phyloP scores from a whole-genome alignment of 2,797 vertebrate species.

The Falco cherrug region DNA sequence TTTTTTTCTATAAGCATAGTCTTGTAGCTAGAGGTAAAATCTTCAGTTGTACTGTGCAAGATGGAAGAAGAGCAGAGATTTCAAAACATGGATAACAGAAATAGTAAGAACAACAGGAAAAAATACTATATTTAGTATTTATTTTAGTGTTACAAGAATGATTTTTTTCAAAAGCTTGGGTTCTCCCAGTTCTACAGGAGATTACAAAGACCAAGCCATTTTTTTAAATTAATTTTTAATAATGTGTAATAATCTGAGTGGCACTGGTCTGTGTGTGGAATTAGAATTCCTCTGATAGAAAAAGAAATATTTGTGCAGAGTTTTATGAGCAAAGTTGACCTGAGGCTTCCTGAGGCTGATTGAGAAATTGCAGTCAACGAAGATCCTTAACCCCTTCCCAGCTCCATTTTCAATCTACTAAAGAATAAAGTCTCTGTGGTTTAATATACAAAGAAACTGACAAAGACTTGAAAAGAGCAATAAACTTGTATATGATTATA shows the following conservation, averaged over 20 bases:
- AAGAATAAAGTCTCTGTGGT: not conserved
- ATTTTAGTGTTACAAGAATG: not conserved
- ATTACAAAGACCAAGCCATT: slow-evolving; percentile 68
- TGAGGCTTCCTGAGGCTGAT: slow-evolving; percentile 79
- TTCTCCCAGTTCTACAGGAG: slow-evolving; percentile 54
- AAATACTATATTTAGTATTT: not conserved
- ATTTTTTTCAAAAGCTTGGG: slow-evolving; percentile 22
- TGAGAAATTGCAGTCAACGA: slow-evolving; percentile 76
- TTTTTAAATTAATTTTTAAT: slow-evolving; percentile 87
- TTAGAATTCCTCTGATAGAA: slow-evolving; percentile 82
- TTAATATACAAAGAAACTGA: slow-evolving; percentile 29
- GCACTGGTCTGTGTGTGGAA: slow-evolving; percentile 77
- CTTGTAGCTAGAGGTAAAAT: slow-evolving; percentile 5
- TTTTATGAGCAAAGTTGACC: slow-evolving; percentile 86
- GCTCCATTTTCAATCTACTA: slow-evolving; percentile 30
- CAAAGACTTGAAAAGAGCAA: not conserved
- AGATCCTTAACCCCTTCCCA: slow-evolving; percentile 76
- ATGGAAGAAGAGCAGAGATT: not conserved
- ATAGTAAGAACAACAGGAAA: not conserved
- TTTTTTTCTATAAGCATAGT: not conserved
- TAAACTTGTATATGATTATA: not conserved
- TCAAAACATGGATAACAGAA: not conserved
- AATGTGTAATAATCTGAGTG: slow-evolving; percentile 84
- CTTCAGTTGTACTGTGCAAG: not conserved
- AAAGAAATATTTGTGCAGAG: slow-evolving; percentile 82